Evolutionary conservation across 1,140 invertebrate genomes (phyloP).

Genomic region (Paraescarpia echinospica): DNA sequence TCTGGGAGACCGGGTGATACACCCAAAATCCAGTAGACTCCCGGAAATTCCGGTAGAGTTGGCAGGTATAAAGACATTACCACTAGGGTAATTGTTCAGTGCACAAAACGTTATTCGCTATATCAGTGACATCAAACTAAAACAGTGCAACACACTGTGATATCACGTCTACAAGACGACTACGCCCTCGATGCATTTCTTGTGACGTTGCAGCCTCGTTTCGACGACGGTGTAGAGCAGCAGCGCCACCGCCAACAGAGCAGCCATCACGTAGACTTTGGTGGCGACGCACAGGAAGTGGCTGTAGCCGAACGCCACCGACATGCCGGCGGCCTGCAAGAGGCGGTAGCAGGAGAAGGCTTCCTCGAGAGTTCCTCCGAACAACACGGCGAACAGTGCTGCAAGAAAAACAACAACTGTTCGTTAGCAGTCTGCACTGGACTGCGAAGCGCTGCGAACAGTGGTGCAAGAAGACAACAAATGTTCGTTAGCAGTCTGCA

Average conservation of each 20-base stretch:
- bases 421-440: not conserved
- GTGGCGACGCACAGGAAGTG: slow-evolving; percentile 54
- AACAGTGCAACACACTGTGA: not conserved
- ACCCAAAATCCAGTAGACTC: no score
- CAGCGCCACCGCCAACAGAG: slow-evolving; percentile 41
- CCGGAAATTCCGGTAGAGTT: no score
- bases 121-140: no score
- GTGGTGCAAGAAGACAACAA: not conserved
- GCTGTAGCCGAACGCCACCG: slow-evolving; percentile 53
- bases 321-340: slow-evolving; percentile 53
- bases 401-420: slow-evolving; percentile 33
- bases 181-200: not conserved
- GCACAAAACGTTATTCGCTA: no score
- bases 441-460: not conserved
- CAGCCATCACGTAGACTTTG: slow-evolving; percentile 49
- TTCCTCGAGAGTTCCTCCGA: slow-evolving; percentile 52
- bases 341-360: slow-evolving; percentile 54
- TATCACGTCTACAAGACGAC: not conserved
- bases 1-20: no score
- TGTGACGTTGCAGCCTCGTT: slow-evolving; percentile 44
- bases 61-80: no score
- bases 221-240: slow-evolving; percentile 50
- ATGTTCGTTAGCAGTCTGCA: not conserved
- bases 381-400: slow-evolving; percentile 54
- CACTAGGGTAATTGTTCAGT: no score